Base-by-base conservation (phyloP, 2,888 invertebrate genomes). In the Icerya purchasi region DNA sequence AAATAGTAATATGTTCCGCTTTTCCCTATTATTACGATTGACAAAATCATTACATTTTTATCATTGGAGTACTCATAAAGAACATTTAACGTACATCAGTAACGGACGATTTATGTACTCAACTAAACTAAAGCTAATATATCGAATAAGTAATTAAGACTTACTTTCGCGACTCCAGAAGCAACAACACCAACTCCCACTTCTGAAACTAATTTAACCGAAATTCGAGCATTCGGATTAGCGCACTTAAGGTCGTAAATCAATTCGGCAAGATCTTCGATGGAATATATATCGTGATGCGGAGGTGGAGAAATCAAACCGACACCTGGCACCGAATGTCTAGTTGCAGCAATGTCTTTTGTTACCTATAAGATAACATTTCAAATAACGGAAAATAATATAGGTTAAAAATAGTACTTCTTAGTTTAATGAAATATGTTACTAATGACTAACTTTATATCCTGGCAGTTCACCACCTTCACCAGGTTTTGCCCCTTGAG, bases 231-330 rank as follows among this genome's bases (percentile, higher is more conserved):
- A 59, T 77, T 76, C 0, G 97, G 98, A 75, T 97, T 98, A 63
- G 96, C 90, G 69, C 91, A 92, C 73, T 98, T 98, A 65, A 98
- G 75, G 74, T 98, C 97, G 70, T 97, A 98, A 69, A 98, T 97
- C 59, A 98, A 77, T 73, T 98, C 93, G 0, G 97, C 93, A 68
- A 98, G 76, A 76, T 98, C 98, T 74, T 98, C 98, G 70, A 98
- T 98, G 56, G 94, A 96, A 75, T 98, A 98, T 73, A 98, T 98
- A 69, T 98, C 98, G 75, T 98, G 98, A 75, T 98, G 98, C 1
- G 98, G 98, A 10, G 98, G 97, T 3, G 98, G 98, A 0, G 94
- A 96, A 71, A 98, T 98, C 8, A 98, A 76, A 3, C 97, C 97
- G 10, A 98, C 98, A 2, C 94, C 94, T 0, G 97, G 79, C 2